Percentiles rank a stretch among this genome's conserved stretches.
Evolutionary conservation across 2,113 vertebrate genomes (phyloP).

Genomic region (Thomomys bottae): DNA sequence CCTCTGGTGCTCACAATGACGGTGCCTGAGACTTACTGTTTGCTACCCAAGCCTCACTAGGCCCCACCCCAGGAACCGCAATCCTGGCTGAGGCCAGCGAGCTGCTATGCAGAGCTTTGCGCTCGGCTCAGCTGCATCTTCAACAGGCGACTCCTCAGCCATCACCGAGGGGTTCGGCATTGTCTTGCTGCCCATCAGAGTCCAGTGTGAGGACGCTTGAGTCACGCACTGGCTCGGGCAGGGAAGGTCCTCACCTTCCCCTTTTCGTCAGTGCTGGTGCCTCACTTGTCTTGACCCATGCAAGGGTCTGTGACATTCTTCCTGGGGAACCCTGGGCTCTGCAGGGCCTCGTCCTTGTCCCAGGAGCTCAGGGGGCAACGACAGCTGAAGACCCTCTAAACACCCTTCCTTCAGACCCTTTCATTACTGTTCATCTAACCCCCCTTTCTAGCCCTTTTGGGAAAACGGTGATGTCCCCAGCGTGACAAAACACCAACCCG

Average conservation of each 20-base stretch:
- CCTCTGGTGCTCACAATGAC: neutral
- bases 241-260: neutral
- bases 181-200: neutral
- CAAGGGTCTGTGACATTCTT: neutral
- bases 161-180: no score
- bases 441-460: neutral
- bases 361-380: neutral
- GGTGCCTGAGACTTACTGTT: neutral
- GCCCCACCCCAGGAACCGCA: neutral
- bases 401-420: neutral
- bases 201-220: neutral
- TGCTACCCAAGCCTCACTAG: neutral
- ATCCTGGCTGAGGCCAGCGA: neutral
- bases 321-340: neutral
- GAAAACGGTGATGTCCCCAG: neutral
- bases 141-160: neutral
- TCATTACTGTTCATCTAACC: neutral
- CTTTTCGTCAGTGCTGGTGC: neutral
- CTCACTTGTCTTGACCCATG: no score
- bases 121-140: neutral
- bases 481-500: neutral
- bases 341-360: neutral
- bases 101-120: neutral
- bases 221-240: no score
- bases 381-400: neutral